Percentiles rank a stretch among this genome's conserved stretches.
Evolutionary conservation across 2,113 vertebrate species (phyloP).

Genomic region (Bombycilla garrulus): DNA sequence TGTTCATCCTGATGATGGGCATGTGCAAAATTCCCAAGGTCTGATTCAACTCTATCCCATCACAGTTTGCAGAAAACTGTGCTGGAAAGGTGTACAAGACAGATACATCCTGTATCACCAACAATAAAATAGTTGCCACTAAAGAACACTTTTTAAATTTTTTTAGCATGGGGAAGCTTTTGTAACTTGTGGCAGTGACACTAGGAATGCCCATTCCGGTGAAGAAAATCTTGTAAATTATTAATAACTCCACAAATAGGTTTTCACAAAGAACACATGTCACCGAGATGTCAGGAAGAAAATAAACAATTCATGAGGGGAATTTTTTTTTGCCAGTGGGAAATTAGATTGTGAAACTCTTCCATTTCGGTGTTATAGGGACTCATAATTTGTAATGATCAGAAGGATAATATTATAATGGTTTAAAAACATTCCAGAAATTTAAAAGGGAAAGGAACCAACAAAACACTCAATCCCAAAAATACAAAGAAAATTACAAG

Average conservation of each 20-base stretch:
- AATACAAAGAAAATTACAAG: not conserved
- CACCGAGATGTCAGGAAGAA: conserved; percentile 4
- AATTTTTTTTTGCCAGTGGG: not conserved
- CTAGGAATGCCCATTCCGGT: not conserved
- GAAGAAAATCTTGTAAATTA: not conserved
- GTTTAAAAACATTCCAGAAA: not conserved
- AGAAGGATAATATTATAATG: not conserved
- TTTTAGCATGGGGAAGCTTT: not conserved
- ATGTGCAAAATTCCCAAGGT: not conserved
- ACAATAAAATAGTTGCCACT: not conserved
- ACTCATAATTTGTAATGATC: not conserved
- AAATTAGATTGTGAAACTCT: not conserved
- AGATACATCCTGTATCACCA: not conserved
- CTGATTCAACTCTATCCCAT: not conserved
- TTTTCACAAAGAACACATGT: not conserved
- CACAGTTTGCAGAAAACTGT: not conserved
- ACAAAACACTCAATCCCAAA: not conserved
- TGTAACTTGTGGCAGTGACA: not conserved
- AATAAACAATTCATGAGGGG: not conserved
- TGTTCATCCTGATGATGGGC: not conserved
- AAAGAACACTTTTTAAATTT: not conserved
- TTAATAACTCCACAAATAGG: not conserved
- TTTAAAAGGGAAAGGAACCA: not conserved
- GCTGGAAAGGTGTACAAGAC: not conserved
- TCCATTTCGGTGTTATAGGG: not conserved